These are phyloP conservation scores for Amphibalanus amphitrite DNA, from an alignment of 1,140 invertebrate species.

Conservation along the genomic window DNA sequence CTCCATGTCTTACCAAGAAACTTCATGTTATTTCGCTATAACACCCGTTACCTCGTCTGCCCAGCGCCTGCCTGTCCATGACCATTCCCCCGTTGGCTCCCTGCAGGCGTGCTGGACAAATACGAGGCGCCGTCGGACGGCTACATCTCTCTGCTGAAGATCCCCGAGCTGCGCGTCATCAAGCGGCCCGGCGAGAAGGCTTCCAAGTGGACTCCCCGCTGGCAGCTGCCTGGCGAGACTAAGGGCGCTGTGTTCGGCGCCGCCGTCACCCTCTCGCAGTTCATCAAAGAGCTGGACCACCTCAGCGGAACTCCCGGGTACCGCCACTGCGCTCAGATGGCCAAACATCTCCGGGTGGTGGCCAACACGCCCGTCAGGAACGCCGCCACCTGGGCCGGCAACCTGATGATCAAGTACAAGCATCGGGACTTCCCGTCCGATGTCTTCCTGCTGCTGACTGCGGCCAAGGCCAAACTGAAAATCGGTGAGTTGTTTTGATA, in stretches of 20 bases:
- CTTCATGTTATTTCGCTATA: too few relatives aligned
- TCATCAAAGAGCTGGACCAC: slow-evolving; percentile 17
- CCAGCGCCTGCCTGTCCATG: too few relatives aligned
- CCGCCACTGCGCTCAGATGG: slow-evolving; percentile 19
- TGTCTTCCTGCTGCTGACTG: slow-evolving; percentile 49
- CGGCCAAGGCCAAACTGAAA: slow-evolving; percentile 39
- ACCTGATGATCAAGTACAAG: slow-evolving; percentile 53
- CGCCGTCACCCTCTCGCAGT: slow-evolving; percentile 16
- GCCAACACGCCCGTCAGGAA: slow-evolving; percentile 24
- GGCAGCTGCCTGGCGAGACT: background rate
- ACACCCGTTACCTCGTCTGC: too few relatives aligned
- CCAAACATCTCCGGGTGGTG: slow-evolving; percentile 21
- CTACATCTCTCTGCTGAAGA: slow-evolving; percentile 24
- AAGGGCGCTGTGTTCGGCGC: slow-evolving; percentile 16
- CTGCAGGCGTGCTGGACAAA: slow-evolving; percentile 21
- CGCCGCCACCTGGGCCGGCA: slow-evolving; percentile 37
- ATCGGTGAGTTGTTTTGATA: too few relatives aligned
- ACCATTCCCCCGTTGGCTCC: too few relatives aligned
- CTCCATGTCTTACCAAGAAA: too few relatives aligned
- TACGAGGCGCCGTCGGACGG: slow-evolving; percentile 25
- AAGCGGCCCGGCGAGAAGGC: background rate
- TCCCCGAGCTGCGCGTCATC: slow-evolving; percentile 21
- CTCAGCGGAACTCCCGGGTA: slow-evolving; percentile 17
- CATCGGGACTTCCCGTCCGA: slow-evolving; percentile 54
- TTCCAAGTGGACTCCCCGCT: background rate